Base-by-base conservation (phyloP, 2,113 vertebrate genomes). In the Oncorhynchus clarkii region DNA sequence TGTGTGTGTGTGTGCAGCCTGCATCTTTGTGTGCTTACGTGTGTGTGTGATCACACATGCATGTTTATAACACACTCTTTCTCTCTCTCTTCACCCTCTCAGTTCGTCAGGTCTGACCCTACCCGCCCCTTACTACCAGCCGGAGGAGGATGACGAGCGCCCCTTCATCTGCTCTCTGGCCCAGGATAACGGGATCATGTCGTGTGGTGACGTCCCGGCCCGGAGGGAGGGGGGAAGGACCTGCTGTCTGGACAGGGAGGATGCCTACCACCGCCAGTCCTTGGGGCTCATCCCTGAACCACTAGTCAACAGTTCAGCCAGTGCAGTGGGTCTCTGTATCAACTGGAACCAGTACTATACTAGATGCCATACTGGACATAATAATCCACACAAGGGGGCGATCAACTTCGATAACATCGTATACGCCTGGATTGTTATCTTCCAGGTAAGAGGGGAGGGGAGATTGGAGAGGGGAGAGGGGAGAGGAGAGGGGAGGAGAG, bases 391-490 rank as follows among this genome's bases (percentile, higher is more conserved):
- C 92, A 99, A 99, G 86, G 98, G 96, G 0, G 96, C 98, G 84
- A 99, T 99, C 91, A 99, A 99, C 91, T 99, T 99, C 1, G 98
- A 99, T 93, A 99, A 99, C 89, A 99, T 99, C 0, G 98, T 96
- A 24, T 99, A 98, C 0, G 98, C 98, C 70, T 99, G 98, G 98
- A 99, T 99, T 2, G 98, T 99, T 72, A 99, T 99, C 87, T 99
- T 99, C 85, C 98, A 99, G 97, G 98, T 98, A 78, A 0, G 68
- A 8, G 14, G 0, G 1, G 16, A 4, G 4, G 7, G 7, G 34
- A 7, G 5, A 1, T n/a, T n/a, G 31, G 49, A 6, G 34, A 39
- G 34, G 34, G 27, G 27, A 27, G 27, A 27, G 3, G 68, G 14
- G 16, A 14, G 4, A 7, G 34, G 2, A 27, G 27, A 27, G 27